Evolutionary conservation across 2,888 invertebrate genomes (phyloP).

Genomic region (Therioaphis trifolii): DNA sequence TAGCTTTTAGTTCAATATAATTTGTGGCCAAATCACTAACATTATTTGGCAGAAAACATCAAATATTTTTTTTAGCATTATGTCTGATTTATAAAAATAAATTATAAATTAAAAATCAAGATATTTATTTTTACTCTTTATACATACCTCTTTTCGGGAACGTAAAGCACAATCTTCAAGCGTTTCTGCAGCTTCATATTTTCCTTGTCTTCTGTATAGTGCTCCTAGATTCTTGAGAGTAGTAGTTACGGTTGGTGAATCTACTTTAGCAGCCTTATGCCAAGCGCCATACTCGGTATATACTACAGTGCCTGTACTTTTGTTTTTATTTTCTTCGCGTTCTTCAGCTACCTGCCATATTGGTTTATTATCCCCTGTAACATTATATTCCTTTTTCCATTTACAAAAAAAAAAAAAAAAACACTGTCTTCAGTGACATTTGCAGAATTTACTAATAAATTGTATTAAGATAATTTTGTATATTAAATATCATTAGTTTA

Average conservation of each 20-base stretch:
- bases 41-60: background rate
- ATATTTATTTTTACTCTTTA: slow-evolving; percentile 56
- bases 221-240: slow-evolving; percentile 98
- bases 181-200: slow-evolving; percentile 99
- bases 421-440: slow-evolving; percentile 42
- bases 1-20: background rate
- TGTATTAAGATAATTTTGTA: slow-evolving; percentile 19
- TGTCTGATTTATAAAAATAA: background rate
- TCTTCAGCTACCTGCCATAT: slow-evolving; percentile 99
- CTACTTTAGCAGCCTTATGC: slow-evolving; percentile 98
- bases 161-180: slow-evolving; percentile 97
- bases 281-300: slow-evolving; percentile 91
- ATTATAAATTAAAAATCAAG: slow-evolving; percentile 14
- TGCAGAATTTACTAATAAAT: slow-evolving; percentile 45
- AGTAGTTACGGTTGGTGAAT: slow-evolving; percentile 96
- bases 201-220: slow-evolving; percentile 95
- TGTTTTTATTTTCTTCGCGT: slow-evolving; percentile 93
- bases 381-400: slow-evolving; percentile 50
- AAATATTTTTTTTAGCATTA: background rate
- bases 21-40: background rate
- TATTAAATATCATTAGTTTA: background rate
- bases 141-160: slow-evolving; percentile 90
- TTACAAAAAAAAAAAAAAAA: slow-evolving; percentile 60
- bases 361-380: slow-evolving; percentile 88
- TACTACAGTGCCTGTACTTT: slow-evolving; percentile 88